Percentiles rank a stretch among this genome's conserved stretches.
These are phyloP conservation scores for Spea multiplicata DNA, from an alignment of 2,113 vertebrate species.

Conservation along the genomic window DNA sequence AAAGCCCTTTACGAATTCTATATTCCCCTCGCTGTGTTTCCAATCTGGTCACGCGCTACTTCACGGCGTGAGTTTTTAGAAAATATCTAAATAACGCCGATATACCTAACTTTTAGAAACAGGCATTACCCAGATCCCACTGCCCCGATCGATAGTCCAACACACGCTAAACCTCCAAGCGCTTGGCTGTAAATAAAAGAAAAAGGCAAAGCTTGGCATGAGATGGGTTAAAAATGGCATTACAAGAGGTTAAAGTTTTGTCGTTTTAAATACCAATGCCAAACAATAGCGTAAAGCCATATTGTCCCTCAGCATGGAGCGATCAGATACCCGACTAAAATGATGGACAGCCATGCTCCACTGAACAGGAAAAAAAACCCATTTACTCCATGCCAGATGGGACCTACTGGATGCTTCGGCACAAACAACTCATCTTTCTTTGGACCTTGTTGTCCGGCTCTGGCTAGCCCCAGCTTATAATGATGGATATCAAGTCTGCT, in stretches of 20 bases:
- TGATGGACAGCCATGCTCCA: conserved; percentile 80
- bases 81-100: too few species aligned
- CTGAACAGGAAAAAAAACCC: conserved; percentile 75
- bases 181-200: too few species aligned
- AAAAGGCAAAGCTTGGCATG: not conserved
- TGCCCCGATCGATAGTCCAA: too few species aligned
- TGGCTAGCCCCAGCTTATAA: conserved; percentile 78
- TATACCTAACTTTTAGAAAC: too few species aligned
- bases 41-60: too few species aligned
- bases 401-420: conserved; percentile 83
- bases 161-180: too few species aligned
- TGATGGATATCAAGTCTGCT: conserved; percentile 84
- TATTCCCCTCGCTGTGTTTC: too few species aligned
- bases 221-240: conserved; percentile 54
- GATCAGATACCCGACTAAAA: conserved; percentile 75
- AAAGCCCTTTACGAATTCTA: too few species aligned
- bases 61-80: too few species aligned
- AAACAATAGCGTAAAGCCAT: conserved; percentile 69
- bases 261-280: conserved; percentile 60
- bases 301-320: conserved; percentile 76
- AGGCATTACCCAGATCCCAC: too few species aligned
- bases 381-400: conserved; percentile 87
- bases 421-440: conserved; percentile 90
- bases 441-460: conserved; percentile 78
- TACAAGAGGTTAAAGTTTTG: conserved; percentile 56